Evolutionary conservation across 2,113 vertebrate species (phyloP).

Genomic region (Tringa solitaria): DNA sequence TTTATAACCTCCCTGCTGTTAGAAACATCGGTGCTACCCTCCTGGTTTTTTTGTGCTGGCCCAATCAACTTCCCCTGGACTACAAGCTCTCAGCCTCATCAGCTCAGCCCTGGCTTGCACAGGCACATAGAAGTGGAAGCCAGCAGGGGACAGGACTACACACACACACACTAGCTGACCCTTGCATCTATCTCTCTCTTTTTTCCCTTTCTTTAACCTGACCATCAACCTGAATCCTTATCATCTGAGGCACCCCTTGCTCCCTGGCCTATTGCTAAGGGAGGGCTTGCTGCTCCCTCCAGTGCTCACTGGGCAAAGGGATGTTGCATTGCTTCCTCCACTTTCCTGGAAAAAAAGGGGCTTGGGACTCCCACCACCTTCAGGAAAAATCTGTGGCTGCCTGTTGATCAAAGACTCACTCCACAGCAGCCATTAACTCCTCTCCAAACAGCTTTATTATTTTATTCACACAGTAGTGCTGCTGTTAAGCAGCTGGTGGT

Average conservation of each 20-base stretch:
- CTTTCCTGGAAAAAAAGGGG: not conserved
- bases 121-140: not conserved
- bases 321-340: not conserved
- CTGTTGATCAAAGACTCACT: not conserved
- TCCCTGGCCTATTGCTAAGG: not conserved
- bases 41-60: not conserved
- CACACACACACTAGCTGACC: too few relatives aligned
- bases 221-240: not conserved
- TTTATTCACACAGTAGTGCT: not conserved
- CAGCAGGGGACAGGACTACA: not conserved
- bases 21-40: not conserved
- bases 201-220: not conserved
- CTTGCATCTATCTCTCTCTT: not conserved
- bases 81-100: not conserved
- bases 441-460: not conserved
- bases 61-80: not conserved
- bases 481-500: not conserved
- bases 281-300: not conserved
- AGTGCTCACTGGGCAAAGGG: fast-evolving
- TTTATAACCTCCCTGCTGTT: not conserved
- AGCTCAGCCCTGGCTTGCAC: not conserved
- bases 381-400: not conserved
- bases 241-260: not conserved
- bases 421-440: not conserved
- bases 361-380: not conserved